Evolutionary conservation across 2,888 invertebrate genomes (phyloP).

Genomic region (Eristalinus aeneus): DNA sequence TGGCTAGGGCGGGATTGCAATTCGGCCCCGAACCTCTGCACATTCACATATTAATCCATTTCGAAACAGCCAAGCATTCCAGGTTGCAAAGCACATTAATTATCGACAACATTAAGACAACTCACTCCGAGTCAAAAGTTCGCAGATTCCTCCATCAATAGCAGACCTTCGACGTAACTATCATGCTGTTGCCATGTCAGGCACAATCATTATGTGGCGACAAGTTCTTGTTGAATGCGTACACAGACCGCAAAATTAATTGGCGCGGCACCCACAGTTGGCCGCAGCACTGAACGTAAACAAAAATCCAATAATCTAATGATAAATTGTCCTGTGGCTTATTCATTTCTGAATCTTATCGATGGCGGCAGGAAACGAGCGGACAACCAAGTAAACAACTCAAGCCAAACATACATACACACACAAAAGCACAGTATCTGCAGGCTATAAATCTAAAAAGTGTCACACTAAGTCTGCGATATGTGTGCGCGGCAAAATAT

Average conservation of each 20-base stretch:
- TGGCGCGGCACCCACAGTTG: slow-evolving; percentile 19
- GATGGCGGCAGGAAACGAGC: slow-evolving; percentile 31
- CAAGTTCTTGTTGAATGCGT: slow-evolving; percentile 32
- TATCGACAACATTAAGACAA: background rate
- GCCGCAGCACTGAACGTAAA: slow-evolving; percentile 34
- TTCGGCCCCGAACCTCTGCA: too few relatives aligned
- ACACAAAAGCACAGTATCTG: slow-evolving; percentile 52
- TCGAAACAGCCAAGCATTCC: too few relatives aligned
- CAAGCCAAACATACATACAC: slow-evolving; percentile 8
- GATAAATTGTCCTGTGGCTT: slow-evolving; percentile 65
- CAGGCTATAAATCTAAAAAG: slow-evolving; percentile 65
- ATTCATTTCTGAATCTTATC: slow-evolving; percentile 60
- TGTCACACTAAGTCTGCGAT: slow-evolving; percentile 56
- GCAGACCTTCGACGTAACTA: background rate
- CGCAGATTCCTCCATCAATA: background rate
- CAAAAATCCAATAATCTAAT: slow-evolving; percentile 68
- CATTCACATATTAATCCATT: too few relatives aligned
- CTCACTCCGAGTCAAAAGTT: background rate
- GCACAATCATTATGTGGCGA: slow-evolving; percentile 28
- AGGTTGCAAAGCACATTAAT: background rate
- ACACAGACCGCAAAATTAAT: slow-evolving; percentile 39
- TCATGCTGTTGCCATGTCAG: slow-evolving; percentile 9
- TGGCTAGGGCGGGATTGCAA: too few relatives aligned
- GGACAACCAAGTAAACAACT: slow-evolving; percentile 48
- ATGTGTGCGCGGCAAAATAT: slow-evolving; percentile 27